Conservation (phyloP, 2,888 invertebrate species). For the Eupithecia subfuscata region DNA sequence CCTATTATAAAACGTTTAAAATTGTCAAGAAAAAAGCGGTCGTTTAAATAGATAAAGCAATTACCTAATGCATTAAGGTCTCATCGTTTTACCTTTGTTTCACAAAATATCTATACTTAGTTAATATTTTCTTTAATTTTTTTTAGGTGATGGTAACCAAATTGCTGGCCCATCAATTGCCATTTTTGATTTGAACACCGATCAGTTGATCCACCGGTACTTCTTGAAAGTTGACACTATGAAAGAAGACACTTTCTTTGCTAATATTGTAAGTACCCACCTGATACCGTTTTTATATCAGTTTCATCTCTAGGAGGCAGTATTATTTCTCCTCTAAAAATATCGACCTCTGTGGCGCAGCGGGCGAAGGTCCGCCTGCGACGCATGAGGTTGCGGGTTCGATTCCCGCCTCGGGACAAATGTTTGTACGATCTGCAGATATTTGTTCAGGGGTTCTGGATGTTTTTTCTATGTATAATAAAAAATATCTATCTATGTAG, state of each 20-base stretch:
- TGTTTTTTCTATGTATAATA: too few relatives aligned
- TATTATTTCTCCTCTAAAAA: too few relatives aligned
- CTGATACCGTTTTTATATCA: background rate
- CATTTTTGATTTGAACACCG: slow-evolving; percentile 90
- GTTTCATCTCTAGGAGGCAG: background rate
- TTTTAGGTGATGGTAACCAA: slow-evolving; percentile 68
- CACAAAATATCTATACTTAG: background rate
- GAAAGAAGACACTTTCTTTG: slow-evolving; percentile 91
- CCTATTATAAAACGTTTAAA: background rate
- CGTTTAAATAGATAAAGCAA: background rate
- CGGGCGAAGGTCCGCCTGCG: too few relatives aligned
- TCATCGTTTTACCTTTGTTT: background rate
- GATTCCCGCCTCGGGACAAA: too few relatives aligned
- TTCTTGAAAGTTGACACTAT: slow-evolving; percentile 86
- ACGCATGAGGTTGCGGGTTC: too few relatives aligned
- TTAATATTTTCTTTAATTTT: background rate
- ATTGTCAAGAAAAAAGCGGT: background rate
- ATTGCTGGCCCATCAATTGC: slow-evolving; percentile 86
- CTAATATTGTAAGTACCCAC: slow-evolving; percentile 87
- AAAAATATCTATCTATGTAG: too few relatives aligned
- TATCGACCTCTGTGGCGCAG: too few relatives aligned
- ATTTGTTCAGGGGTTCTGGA: too few relatives aligned
- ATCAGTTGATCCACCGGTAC: slow-evolving; percentile 88
- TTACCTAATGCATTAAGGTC: background rate
- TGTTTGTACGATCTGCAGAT: too few relatives aligned